These are phyloP conservation scores for Picathartes gymnocephalus DNA, from an alignment of 2,113 vertebrate species.

Conservation along the genomic window DNA sequence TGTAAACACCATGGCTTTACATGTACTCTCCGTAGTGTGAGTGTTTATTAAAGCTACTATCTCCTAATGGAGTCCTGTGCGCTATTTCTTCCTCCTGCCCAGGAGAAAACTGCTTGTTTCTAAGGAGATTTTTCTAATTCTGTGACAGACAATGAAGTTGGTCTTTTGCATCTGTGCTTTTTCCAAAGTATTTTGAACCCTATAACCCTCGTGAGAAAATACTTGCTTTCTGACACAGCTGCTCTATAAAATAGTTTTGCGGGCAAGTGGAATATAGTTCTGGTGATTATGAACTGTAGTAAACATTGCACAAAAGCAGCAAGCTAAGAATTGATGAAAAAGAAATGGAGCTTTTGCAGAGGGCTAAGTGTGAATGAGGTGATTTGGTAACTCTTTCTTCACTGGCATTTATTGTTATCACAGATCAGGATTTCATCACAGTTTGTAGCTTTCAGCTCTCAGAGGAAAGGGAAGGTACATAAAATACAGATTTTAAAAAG, in stretches of 20 bases:
- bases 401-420: background rate
- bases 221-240: background rate
- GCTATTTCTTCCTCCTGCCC: background rate
- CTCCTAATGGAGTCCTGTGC: background rate
- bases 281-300: background rate
- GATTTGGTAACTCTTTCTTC: background rate
- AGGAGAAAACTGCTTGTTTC: background rate
- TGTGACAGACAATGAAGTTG: background rate
- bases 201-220: background rate
- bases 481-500: background rate
- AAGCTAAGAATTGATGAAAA: background rate
- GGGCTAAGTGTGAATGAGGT: background rate
- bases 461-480: background rate
- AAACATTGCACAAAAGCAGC: background rate
- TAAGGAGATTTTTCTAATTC: background rate
- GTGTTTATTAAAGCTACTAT: background rate
- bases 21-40: background rate
- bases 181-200: background rate
- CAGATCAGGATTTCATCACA: background rate
- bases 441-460: background rate
- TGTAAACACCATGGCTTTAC: background rate
- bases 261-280: background rate
- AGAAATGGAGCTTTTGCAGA: background rate
- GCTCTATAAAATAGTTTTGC: background rate
- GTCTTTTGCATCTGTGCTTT: background rate